phyloP scores from a whole-genome alignment of 2,888 invertebrate species.

The Thera obeliscata region DNA sequence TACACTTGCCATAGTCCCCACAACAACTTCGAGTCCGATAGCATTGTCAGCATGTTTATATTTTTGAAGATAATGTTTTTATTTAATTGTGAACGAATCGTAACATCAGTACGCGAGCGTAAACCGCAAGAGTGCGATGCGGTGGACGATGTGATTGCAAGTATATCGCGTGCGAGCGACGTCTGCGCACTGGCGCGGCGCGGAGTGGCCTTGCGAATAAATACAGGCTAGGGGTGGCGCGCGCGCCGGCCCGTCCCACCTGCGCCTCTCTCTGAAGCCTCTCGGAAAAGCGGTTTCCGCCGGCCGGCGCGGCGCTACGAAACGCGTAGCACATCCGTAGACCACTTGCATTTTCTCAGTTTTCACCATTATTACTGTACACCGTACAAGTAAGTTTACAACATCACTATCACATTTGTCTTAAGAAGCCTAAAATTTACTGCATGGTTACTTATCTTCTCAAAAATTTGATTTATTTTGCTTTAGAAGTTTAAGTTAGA shows the following conservation, averaged over 20 bases:
- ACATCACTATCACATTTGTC: not conserved
- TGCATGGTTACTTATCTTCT: not conserved
- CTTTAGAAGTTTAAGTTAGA: too few relatives aligned
- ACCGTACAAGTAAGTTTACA: not conserved
- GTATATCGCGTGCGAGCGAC: conserved; percentile 76
- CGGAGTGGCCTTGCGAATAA: conserved; percentile 84
- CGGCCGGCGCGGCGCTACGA: conserved; percentile 48
- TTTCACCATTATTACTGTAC: conserved; percentile 14
- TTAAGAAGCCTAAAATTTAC: not conserved
- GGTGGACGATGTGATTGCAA: conserved; percentile 61
- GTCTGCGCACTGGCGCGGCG: conserved; percentile 79
- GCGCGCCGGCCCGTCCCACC: conserved; percentile 55
- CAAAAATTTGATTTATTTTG: too few relatives aligned
- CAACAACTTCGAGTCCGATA: conserved; percentile 80
- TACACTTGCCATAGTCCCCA: conserved; percentile 81
- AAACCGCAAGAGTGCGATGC: conserved; percentile 65
- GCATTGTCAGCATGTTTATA: conserved; percentile 66
- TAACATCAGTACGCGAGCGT: conserved; percentile 71
- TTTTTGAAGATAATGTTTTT: conserved; percentile 45
- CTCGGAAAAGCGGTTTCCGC: conserved; percentile 43
- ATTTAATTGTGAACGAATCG: conserved; percentile 57
- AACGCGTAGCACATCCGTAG: conserved; percentile 68
- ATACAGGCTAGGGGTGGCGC: conserved; percentile 70
- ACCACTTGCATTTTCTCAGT: conserved; percentile 43
- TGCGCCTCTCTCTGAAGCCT: conserved; percentile 50